A percentile compares a stretch with the other conserved stretches of the same genome.
phyloP scores from a whole-genome alignment of 1,140 invertebrate species.

The Idris sp. region DNA sequence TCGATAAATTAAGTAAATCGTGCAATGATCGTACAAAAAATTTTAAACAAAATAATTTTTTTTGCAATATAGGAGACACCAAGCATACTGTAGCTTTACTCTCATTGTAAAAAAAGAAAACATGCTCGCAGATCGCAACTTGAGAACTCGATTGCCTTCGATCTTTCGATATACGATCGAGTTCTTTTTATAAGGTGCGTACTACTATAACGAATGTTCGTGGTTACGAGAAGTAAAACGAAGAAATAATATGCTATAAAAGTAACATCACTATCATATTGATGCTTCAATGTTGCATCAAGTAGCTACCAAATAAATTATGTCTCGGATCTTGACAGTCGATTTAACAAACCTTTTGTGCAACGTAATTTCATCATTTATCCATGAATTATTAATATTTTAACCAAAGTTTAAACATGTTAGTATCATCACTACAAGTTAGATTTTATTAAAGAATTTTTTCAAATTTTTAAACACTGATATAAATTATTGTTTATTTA shows the following conservation, averaged over 20 bases:
- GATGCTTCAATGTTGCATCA: constrained; percentile 56
- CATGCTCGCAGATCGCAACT: constrained; percentile 62
- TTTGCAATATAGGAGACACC: constrained; percentile 31
- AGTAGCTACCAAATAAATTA: constrained; percentile 55
- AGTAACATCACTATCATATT: constrained; percentile 55
- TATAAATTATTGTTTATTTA: too few species aligned
- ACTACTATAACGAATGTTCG: constrained; percentile 55
- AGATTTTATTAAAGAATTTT: too few species aligned
- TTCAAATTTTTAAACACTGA: too few species aligned
- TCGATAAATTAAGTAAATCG: too few species aligned
- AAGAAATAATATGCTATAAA: constrained; percentile 16
- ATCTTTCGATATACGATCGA: constrained; percentile 61
- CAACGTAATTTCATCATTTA: constrained; percentile 18
- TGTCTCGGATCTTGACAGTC: constrained; percentile 44
- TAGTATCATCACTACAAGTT: too few species aligned
- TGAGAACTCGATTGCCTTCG: constrained; percentile 64
- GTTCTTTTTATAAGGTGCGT: constrained; percentile 45
- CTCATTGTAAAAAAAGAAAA: constrained; percentile 54
- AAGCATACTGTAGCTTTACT: constrained; percentile 37
- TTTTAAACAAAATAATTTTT: too few species aligned
- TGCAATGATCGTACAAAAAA: too few species aligned
- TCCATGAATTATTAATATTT: too few species aligned
- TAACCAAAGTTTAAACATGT: too few species aligned
- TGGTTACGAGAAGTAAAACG: constrained; percentile 53
- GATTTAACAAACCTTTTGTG: constrained; percentile 55